Evolutionary conservation across 1,140 invertebrate species (phyloP).

Genomic region (Eufriesea mexicana): DNA sequence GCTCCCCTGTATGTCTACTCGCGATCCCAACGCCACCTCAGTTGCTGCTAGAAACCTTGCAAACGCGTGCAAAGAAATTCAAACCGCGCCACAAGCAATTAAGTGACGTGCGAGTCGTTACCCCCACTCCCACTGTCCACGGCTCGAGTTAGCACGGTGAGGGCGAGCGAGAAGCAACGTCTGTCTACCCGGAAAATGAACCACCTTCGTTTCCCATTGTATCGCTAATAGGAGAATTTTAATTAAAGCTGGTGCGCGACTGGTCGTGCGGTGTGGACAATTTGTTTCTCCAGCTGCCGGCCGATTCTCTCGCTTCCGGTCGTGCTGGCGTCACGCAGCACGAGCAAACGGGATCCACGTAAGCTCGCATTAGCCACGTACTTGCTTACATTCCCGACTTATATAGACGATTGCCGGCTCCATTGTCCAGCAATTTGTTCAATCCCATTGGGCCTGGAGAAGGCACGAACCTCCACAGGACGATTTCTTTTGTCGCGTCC

Average conservation of each 20-base stretch:
- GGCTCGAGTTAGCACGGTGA: constrained; percentile 8
- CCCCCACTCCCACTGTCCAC: constrained; percentile 5
- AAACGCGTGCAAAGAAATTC: too few species aligned
- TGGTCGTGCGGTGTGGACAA: constrained; percentile 10
- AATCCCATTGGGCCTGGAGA: constrained; percentile 46
- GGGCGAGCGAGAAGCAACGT: constrained; percentile 3
- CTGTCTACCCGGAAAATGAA: constrained; percentile 48
- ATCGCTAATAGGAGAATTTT: constrained; percentile 53
- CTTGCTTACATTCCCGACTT: constrained; percentile 30
- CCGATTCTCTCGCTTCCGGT: neutral
- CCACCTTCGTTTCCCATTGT: constrained; percentile 51
- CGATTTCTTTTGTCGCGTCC: constrained; percentile 40
- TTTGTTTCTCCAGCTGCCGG: constrained; percentile 45
- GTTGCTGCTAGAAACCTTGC: too few species aligned
- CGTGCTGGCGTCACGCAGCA: neutral
- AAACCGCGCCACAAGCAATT: neutral
- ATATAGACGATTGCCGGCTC: constrained; percentile 27
- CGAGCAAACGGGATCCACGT: neutral
- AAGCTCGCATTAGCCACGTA: neutral
- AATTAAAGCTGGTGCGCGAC: constrained; percentile 29
- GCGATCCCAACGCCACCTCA: too few species aligned
- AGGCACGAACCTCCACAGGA: constrained; percentile 35
- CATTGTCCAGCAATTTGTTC: constrained; percentile 68
- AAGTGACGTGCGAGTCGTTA: neutral
- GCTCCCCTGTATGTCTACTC: too few species aligned